Evolutionary conservation across 1,140 invertebrate genomes (phyloP).

Genomic region (Aradophagus sp.): DNA sequence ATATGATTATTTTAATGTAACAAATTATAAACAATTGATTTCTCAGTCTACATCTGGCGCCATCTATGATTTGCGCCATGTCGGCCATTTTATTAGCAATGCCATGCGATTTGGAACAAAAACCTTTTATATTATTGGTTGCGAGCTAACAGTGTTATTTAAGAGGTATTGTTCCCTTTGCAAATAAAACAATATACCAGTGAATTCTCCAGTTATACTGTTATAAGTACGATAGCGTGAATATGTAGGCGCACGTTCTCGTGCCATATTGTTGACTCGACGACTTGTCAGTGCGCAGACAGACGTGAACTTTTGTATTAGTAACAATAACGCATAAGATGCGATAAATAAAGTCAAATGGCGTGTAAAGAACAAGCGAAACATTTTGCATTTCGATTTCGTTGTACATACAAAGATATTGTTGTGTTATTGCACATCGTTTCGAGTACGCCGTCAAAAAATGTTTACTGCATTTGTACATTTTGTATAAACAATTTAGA

Average conservation of each 20-base stretch:
- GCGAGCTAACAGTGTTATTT: conserved; percentile 18
- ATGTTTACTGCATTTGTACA: conserved; percentile 1
- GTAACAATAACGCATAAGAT: conserved; percentile 23
- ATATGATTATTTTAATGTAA: too few species aligned
- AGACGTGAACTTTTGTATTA: conserved; percentile 25
- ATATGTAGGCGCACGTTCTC: conserved; percentile 20
- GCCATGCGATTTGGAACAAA: not conserved
- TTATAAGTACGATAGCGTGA: conserved; percentile 32
- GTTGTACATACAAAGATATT: conserved; percentile 29
- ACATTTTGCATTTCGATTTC: conserved; percentile 21
- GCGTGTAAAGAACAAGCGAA: conserved; percentile 23
- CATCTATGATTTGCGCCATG: too few species aligned
- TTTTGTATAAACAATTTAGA: too few species aligned
- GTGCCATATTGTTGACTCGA: conserved; percentile 16
- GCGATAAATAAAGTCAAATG: conserved; percentile 32
- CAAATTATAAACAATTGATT: too few species aligned
- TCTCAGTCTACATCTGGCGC: too few species aligned
- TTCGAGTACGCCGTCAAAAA: conserved; percentile 1
- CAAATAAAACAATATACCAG: conserved; percentile 16
- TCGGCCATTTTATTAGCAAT: too few species aligned
- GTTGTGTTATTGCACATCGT: conserved; percentile 18
- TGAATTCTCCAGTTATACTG: conserved; percentile 38
- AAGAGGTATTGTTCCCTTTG: conserved; percentile 7
- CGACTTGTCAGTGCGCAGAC: conserved; percentile 8
- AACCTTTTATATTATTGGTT: not conserved